These are phyloP conservation scores for Coenobita brevimanus DNA, from an alignment of 1,140 invertebrate genomes.

Conservation along the genomic window DNA sequence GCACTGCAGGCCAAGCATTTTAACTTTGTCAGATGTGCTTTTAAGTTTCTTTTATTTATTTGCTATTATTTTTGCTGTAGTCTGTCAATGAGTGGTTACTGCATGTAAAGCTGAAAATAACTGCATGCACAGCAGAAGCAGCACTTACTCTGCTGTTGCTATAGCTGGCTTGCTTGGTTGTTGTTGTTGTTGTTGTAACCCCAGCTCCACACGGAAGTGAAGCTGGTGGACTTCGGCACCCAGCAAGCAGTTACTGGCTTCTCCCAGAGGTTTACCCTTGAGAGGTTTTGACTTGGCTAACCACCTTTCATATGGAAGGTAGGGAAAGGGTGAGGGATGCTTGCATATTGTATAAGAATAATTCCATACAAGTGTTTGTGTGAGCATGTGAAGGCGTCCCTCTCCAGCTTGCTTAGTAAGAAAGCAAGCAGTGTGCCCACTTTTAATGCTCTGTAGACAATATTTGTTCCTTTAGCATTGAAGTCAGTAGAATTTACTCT, in stretches of 20 bases:
- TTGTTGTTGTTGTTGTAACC: not conserved
- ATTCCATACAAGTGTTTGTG: too few species aligned
- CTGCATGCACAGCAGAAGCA: slow-evolving; percentile 53
- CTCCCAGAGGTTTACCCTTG: too few species aligned
- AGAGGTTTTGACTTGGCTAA: too few species aligned
- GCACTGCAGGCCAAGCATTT: slow-evolving; percentile 23
- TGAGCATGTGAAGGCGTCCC: too few species aligned
- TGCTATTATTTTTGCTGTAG: slow-evolving; percentile 56
- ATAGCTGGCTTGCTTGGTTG: slow-evolving; percentile 52
- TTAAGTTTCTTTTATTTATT: too few species aligned
- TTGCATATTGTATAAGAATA: too few species aligned
- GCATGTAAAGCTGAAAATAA: slow-evolving; percentile 54
- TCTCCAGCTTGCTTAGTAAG: too few species aligned
- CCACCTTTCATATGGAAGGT: too few species aligned
- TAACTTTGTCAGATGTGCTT: slow-evolving; percentile 50
- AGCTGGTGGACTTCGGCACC: too few species aligned
- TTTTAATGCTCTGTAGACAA: slow-evolving; percentile 53
- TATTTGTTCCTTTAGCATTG: slow-evolving; percentile 57
- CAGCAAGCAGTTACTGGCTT: too few species aligned
- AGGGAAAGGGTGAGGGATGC: too few species aligned
- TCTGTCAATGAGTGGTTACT: slow-evolving; percentile 55
- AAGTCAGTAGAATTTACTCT: slow-evolving; percentile 44
- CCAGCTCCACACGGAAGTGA: too few species aligned
- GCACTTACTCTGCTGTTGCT: slow-evolving; percentile 53
- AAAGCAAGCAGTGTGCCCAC: slow-evolving; percentile 57